Evolutionary conservation across 2,113 vertebrate genomes (phyloP).

Genomic region (Phylloscopus trochilus): DNA sequence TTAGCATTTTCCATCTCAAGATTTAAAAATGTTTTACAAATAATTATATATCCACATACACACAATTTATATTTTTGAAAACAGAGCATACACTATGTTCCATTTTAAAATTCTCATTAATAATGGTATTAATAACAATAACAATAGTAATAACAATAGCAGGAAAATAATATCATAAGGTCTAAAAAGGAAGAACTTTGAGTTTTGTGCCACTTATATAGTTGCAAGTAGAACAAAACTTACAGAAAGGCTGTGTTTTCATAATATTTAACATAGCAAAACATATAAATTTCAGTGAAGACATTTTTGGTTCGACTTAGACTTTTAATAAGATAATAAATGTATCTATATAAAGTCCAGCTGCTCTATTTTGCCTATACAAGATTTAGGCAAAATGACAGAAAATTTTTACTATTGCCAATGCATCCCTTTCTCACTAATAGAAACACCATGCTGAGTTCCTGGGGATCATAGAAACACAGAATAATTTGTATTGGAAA

Average conservation of each 20-base stretch:
- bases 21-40: background rate
- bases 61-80: background rate
- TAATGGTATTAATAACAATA: no score
- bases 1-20: background rate
- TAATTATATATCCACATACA: background rate
- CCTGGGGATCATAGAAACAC: background rate
- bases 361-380: background rate
- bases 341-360: background rate
- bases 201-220: background rate
- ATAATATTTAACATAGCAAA: background rate
- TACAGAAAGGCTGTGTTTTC: background rate
- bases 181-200: background rate
- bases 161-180: background rate
- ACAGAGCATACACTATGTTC: background rate
- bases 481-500: background rate
- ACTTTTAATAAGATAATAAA: background rate
- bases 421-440: background rate
- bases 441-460: background rate
- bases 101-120: background rate
- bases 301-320: background rate
- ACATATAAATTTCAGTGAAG: background rate
- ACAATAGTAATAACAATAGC: background rate
- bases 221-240: background rate
- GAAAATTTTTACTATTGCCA: background rate
- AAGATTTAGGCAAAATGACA: background rate